Conservation (phyloP, 2,797 vertebrate species). For the Parauchenoglanis ngamensis region DNA sequence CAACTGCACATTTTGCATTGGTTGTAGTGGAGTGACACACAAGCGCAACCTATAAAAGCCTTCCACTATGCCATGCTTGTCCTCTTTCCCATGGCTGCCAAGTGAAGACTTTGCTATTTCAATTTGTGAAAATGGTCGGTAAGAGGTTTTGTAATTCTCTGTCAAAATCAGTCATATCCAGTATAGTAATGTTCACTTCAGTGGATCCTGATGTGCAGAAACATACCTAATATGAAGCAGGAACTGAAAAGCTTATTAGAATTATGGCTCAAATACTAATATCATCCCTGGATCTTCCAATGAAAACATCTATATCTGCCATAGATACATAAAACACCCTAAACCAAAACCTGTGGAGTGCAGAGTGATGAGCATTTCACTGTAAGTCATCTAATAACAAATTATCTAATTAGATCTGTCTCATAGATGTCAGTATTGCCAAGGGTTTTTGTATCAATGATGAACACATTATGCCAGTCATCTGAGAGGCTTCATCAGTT, state of each 20-base stretch:
- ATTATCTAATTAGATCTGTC: not conserved
- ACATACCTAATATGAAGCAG: not conserved
- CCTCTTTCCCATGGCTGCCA: not conserved
- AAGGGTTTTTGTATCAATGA: not conserved
- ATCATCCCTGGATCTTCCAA: not conserved
- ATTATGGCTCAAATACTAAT: not conserved
- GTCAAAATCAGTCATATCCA: not conserved
- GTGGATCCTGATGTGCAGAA: not conserved
- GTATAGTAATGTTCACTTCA: not conserved
- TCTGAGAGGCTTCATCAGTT: not conserved
- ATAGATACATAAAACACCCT: not conserved
- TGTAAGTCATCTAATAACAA: not conserved
- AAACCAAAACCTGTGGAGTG: not conserved
- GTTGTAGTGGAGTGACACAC: not conserved
- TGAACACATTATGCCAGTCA: conserved; percentile 1
- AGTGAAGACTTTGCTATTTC: not conserved
- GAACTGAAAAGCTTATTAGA: not conserved
- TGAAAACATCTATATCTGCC: not conserved
- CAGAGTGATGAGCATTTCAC: not conserved
- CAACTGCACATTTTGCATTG: not conserved
- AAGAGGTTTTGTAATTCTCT: not conserved
- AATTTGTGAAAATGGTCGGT: not conserved
- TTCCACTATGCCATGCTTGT: not conserved
- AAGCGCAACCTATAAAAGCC: not conserved
- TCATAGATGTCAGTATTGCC: not conserved